These are phyloP conservation scores for Cyanoramphus novaezelandiae DNA, from an alignment of 2,113 vertebrate genomes.

Conservation along the genomic window DNA sequence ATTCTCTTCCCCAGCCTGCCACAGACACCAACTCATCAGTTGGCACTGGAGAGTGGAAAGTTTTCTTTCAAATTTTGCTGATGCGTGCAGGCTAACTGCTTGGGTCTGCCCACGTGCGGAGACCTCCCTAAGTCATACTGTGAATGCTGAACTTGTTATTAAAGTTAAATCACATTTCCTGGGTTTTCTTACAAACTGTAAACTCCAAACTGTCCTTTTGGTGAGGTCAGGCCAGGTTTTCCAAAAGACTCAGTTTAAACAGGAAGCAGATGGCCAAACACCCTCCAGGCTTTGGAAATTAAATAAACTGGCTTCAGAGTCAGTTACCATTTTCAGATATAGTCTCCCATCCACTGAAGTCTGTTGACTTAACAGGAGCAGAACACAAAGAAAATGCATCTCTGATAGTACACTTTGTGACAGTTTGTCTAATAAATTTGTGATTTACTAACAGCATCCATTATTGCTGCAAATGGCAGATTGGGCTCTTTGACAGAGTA, in stretches of 20 bases:
- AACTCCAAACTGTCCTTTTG: not conserved
- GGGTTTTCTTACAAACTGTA: not conserved
- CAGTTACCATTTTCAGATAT: not conserved
- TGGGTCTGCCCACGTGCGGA: not conserved
- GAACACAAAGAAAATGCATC: not conserved
- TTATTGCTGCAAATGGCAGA: slow-evolving; percentile 13
- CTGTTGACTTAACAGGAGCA: not conserved
- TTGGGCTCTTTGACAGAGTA: not conserved
- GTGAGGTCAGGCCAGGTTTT: slow-evolving; percentile 49
- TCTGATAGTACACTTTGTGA: not conserved
- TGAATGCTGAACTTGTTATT: not conserved
- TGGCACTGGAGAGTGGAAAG: not conserved
- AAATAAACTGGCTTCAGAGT: not conserved
- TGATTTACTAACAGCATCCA: slow-evolving; percentile 13
- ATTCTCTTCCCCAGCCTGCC: not conserved
- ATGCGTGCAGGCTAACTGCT: not conserved
- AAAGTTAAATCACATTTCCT: not conserved
- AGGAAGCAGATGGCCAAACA: slow-evolving; percentile 47
- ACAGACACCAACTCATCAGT: not conserved
- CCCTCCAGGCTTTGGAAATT: slow-evolving; percentile 14
- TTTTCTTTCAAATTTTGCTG: not conserved
- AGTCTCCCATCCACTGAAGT: not conserved
- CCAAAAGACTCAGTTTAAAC: slow-evolving; percentile 7
- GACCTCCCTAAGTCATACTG: not conserved
- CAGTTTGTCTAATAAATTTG: not conserved